A percentile compares a stretch with the other conserved stretches of the same genome.
phyloP scores from a whole-genome alignment of 2,888 invertebrate genomes.

The Masnerella sp. region DNA sequence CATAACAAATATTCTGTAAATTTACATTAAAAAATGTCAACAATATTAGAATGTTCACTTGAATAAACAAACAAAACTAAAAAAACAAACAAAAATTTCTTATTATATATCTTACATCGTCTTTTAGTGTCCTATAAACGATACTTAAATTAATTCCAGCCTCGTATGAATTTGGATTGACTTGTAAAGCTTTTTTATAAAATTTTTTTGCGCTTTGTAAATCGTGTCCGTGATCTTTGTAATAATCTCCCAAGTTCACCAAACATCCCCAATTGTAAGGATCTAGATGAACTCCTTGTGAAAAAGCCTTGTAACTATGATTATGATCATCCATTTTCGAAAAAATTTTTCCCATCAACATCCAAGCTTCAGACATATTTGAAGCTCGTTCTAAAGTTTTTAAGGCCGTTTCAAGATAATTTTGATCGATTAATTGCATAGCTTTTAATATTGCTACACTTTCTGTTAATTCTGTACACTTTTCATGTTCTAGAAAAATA shows the following conservation, averaged over 20 bases:
- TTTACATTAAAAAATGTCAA: neutral
- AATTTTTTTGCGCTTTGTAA: conserved; percentile 88
- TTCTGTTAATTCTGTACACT: conserved; percentile 62
- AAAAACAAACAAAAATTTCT: too few relatives aligned
- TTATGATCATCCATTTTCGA: conserved; percentile 81
- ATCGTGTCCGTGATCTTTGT: conserved; percentile 82
- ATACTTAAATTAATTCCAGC: conserved; percentile 88
- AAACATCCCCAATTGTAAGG: conserved; percentile 87
- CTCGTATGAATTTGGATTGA: conserved; percentile 83
- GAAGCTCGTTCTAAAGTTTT: conserved; percentile 78
- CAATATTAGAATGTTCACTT: too few relatives aligned
- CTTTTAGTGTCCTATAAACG: conserved; percentile 83
- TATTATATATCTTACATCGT: conserved; percentile 80
- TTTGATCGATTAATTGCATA: conserved; percentile 78
- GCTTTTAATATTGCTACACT: conserved; percentile 78
- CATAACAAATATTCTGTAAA: conserved; percentile 4
- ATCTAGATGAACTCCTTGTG: conserved; percentile 83
- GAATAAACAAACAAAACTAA: too few relatives aligned
- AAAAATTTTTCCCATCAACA: conserved; percentile 81
- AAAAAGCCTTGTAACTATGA: conserved; percentile 82
- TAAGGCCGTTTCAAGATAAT: conserved; percentile 80
- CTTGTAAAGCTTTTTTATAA: conserved; percentile 88
- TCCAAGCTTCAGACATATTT: conserved; percentile 79
- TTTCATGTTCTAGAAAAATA: conserved; percentile 73
- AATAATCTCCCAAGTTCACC: conserved; percentile 87